Base-by-base conservation (phyloP, 2,888 invertebrate species). In the Lithodes maja region DNA sequence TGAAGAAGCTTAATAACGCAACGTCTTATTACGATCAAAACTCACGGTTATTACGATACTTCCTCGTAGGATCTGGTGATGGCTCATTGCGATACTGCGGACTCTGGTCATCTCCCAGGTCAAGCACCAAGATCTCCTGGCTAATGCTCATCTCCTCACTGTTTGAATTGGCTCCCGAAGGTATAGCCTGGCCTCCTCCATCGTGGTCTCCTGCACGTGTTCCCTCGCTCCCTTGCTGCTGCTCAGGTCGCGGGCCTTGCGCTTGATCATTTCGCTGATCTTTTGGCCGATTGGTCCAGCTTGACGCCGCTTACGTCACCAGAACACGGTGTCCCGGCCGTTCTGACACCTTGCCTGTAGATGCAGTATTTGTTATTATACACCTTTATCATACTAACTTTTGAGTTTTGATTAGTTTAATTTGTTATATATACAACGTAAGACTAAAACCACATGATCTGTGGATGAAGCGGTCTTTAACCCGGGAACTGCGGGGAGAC, bases 131-230 rank as follows among this genome's bases (percentile, higher is more conserved):
- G 93, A 98, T 98, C 94, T 98, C 98, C 94, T 98, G 98, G 77
- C 98, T 98, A 91, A 98, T 95, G 92, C 98, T 98, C 97, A 98
- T 98, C 93, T 97, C 97, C 92, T 97, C 97, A 87, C 96, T 96
- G 61, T 75, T 69, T 7, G 82, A 15, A 12, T 81, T 55, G 49
- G 83, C 0, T 0, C 81, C 54, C 5, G 52, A 68, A 61, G 78
- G 78, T 12, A 81, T 55, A 9, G 90, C 71, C 3, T 86, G 77
- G 90, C 90, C 68, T 84, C 93, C 92, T 90, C 91, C 88, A 87
- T 96, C 74, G 95, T 95, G 61, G 95, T 94, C 92, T 95, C 96
- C 78, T 92, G 92, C 78, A 92, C 95, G 91, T 96, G 95, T 93
- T 96, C 96, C 85, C 92, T 93, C 93, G 94, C 87, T 87, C 93